Conservation (phyloP, 1,140 invertebrate genomes). For the Eulimnadia texana region DNA sequence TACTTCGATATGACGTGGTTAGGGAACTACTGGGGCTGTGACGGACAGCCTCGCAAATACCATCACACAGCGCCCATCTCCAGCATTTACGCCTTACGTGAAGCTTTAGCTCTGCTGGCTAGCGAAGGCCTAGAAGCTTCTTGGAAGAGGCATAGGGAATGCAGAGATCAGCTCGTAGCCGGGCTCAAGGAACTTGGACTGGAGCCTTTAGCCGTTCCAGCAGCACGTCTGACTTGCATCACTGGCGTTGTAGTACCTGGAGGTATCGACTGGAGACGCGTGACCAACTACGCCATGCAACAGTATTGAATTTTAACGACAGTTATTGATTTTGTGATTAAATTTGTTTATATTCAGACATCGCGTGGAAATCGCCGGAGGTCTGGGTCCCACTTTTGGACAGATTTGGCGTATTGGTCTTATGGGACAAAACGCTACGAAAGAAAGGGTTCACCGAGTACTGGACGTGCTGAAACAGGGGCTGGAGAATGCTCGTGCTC, state of each 20-base stretch:
- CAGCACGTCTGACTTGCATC: conserved; percentile 54
- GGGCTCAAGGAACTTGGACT: conserved; percentile 47
- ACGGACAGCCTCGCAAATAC: conserved; percentile 35
- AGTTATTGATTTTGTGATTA: too few relatives aligned
- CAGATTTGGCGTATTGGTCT: conserved; percentile 62
- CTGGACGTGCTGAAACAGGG: conserved; percentile 18
- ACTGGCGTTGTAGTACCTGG: conserved; percentile 55
- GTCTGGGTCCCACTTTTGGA: conserved; percentile 55
- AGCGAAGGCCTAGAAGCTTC: conserved; percentile 51
- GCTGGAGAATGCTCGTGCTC: conserved; percentile 5
- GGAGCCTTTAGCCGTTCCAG: conserved; percentile 46
- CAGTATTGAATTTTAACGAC: conserved; percentile 37
- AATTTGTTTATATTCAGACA: conserved; percentile 39
- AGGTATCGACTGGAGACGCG: conserved; percentile 47
- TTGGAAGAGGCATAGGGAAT: conserved; percentile 49
- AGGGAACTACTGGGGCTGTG: conserved; percentile 68
- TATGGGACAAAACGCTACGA: conserved; percentile 56
- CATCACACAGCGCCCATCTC: conserved; percentile 67
- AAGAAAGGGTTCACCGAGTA: conserved; percentile 25
- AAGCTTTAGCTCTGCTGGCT: conserved; percentile 52
- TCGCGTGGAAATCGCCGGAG: conserved; percentile 58
- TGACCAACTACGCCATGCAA: conserved; percentile 51
- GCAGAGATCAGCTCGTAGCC: conserved; percentile 44
- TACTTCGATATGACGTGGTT: conserved; percentile 56
- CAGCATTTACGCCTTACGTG: conserved; percentile 57